phyloP scores from a whole-genome alignment of 2,797 vertebrate genomes.

The Rallus crepitans region DNA sequence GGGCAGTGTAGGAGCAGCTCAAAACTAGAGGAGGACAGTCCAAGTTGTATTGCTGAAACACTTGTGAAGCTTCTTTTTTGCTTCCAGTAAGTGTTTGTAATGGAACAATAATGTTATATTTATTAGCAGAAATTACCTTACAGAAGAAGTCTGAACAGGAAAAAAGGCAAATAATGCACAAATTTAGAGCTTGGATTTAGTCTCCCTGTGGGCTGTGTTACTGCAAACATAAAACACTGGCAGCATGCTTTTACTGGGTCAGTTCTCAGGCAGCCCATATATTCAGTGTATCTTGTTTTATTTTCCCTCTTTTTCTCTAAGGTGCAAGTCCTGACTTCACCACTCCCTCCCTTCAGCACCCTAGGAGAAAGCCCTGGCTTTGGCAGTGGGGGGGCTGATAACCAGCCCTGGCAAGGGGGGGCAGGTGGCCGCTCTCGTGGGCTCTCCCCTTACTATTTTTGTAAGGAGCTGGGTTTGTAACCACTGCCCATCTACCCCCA shows the following conservation, averaged over 20 bases:
- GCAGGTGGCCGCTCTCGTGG: fast-evolving
- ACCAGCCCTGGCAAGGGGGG: not conserved
- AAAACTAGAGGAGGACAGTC: not conserved
- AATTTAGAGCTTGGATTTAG: not conserved
- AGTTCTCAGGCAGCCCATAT: not conserved
- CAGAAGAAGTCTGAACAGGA: not conserved
- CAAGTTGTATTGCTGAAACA: not conserved
- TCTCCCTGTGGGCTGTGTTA: not conserved
- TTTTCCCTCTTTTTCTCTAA: not conserved
- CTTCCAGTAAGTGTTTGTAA: constrained; percentile 4
- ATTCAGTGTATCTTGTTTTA: not conserved
- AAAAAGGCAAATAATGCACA: not conserved
- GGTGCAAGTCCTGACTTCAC: not conserved
- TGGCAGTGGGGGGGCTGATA: not conserved
- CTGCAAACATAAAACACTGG: not conserved
- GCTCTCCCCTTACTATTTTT: not conserved
- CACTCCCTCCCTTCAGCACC: not conserved
- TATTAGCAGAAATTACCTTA: not conserved
- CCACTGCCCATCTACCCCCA: not conserved
- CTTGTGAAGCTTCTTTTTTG: not conserved
- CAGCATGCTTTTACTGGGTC: fast-evolving
- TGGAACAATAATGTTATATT: not conserved
- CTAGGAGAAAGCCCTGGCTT: not conserved
- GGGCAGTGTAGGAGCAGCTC: not conserved
- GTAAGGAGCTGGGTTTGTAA: not conserved